Percentiles rank a stretch among this genome's conserved stretches.
These are phyloP conservation scores for Montipora capricornis DNA, from an alignment of 64 coral and sea anemone genomes.

Conservation along the genomic window DNA sequence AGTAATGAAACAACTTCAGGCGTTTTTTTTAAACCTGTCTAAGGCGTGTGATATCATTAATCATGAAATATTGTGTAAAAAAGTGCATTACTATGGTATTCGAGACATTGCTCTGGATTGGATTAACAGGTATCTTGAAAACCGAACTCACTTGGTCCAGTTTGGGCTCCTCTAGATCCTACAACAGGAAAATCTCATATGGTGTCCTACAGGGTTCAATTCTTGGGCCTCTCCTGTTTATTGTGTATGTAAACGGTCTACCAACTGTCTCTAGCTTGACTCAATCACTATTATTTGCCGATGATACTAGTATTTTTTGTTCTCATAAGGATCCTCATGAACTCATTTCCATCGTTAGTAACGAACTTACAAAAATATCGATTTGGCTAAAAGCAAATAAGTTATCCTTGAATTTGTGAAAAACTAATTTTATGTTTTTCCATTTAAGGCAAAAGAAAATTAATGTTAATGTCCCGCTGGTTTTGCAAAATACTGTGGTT, in stretches of 20 bases:
- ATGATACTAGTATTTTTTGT: no score
- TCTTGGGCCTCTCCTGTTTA: background rate
- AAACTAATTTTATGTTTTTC: no score
- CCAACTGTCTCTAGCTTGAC: no score
- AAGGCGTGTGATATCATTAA: constrained; percentile 4
- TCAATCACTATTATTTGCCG: no score
- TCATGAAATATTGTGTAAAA: background rate
- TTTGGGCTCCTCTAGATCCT: background rate
- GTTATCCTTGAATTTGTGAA: background rate
- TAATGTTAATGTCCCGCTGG: no score
- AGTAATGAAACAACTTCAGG: background rate
- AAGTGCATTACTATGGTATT: background rate
- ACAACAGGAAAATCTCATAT: constrained; percentile 3
- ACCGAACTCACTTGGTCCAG: background rate
- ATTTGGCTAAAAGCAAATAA: no score
- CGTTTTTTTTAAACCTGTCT: background rate
- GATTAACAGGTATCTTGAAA: background rate
- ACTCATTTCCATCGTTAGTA: background rate
- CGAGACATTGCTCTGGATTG: background rate
- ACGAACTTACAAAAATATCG: background rate
- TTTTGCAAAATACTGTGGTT: no score
- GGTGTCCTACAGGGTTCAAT: background rate
- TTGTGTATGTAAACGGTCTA: background rate
- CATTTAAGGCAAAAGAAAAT: no score
- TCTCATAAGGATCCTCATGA: background rate